Percentiles rank a stretch among this genome's conserved stretches.
phyloP scores from a whole-genome alignment of 1,140 invertebrate genomes.

The Trinorchestia longiramus region DNA sequence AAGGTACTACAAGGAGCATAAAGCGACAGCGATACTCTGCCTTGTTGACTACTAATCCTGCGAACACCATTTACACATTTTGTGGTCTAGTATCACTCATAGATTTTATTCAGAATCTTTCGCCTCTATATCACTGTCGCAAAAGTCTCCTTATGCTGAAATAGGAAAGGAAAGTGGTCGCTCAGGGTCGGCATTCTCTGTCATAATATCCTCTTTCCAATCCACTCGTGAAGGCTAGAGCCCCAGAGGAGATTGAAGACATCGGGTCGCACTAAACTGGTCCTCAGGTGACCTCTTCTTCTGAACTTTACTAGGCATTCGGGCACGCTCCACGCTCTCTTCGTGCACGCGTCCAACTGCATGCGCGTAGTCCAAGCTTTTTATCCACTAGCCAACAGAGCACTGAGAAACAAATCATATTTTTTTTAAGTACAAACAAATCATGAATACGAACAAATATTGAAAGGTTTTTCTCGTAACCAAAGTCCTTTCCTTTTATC shows the following conservation, averaged over 20 bases:
- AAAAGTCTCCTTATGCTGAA: not conserved
- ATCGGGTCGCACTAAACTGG: slow-evolving; percentile 8
- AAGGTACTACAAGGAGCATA: not conserved
- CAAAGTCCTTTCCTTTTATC: not conserved
- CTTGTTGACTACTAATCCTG: not conserved
- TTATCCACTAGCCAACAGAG: not conserved
- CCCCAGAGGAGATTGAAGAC: slow-evolving; percentile 31
- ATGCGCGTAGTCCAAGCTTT: not conserved
- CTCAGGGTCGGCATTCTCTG: slow-evolving; percentile 4
- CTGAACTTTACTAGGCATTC: slow-evolving; percentile 33
- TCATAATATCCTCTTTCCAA: slow-evolving; percentile 9
- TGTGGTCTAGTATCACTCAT: not conserved
- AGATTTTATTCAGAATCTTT: not conserved
- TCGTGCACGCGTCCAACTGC: not conserved
- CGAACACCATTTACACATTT: not conserved
- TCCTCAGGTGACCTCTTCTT: slow-evolving; percentile 20
- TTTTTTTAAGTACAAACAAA: not conserved
- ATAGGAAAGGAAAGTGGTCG: not conserved
- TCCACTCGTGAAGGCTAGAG: slow-evolving; percentile 22
- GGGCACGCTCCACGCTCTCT: slow-evolving; percentile 7
- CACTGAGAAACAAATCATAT: not conserved
- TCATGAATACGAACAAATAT: not conserved
- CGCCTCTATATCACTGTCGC: not conserved
- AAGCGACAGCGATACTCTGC: not conserved
- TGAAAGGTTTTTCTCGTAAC: not conserved